These are phyloP conservation scores for Hydropotes inermis DNA, from an alignment of 2,113 vertebrate species.

Conservation along the genomic window DNA sequence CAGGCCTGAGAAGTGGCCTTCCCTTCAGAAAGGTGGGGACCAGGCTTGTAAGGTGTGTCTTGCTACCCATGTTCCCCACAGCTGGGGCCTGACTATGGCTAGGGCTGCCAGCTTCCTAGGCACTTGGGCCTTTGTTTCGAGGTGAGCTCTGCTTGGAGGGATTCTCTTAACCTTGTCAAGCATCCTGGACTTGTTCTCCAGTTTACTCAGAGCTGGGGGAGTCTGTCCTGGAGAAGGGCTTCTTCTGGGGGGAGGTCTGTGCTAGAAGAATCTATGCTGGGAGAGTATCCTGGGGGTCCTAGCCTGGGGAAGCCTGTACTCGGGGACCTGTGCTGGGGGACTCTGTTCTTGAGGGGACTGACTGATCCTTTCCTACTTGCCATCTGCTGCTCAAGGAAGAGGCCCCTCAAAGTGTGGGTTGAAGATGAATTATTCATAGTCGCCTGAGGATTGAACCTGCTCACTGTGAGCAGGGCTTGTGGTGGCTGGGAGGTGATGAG, in stretches of 20 bases:
- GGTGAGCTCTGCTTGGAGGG: background rate
- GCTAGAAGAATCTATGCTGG: background rate
- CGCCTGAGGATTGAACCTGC: background rate
- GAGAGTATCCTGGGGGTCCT: background rate
- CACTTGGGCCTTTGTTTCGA: background rate
- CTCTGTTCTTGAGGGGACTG: too few species aligned
- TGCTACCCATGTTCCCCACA: background rate
- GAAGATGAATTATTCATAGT: background rate
- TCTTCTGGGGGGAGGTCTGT: background rate
- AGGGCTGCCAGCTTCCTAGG: background rate
- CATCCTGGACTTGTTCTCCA: background rate
- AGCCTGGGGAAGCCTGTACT: background rate
- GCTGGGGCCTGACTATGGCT: background rate
- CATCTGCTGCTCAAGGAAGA: background rate
- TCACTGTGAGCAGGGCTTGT: background rate
- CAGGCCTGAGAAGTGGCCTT: background rate
- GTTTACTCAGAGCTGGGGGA: too few species aligned
- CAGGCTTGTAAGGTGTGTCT: background rate
- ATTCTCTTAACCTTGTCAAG: background rate
- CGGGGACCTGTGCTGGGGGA: background rate
- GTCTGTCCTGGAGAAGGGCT: background rate
- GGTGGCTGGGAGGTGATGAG: background rate
- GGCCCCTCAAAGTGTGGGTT: background rate
- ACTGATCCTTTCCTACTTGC: background rate
- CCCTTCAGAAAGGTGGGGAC: background rate